phyloP scores from a whole-genome alignment of 2,113 vertebrate species.

The Pyxicephalus adspersus region DNA sequence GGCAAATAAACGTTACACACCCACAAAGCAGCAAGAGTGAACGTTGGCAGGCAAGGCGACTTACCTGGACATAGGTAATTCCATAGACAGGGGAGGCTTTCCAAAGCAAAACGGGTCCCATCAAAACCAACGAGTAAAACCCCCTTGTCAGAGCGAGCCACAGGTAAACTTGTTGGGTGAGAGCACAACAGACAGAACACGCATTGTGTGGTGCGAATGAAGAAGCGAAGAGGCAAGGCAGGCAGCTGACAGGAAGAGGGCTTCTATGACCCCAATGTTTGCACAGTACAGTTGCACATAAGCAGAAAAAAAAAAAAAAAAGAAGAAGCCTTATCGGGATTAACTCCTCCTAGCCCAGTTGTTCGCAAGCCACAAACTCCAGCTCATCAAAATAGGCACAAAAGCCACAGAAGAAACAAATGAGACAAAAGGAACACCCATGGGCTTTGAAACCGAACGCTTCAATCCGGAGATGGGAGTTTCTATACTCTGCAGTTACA shows the following conservation, averaged over 20 bases:
- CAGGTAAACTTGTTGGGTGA: conserved; percentile 23
- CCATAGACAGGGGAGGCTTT: neutral
- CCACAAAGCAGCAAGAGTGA: neutral
- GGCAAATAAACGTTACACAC: no score
- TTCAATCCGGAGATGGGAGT: neutral
- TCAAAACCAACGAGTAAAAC: neutral
- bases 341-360: conserved; percentile 18
- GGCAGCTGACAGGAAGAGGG: conserved; percentile 49
- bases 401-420: neutral
- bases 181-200: neutral
- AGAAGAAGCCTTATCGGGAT: neutral
- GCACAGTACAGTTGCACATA: conserved; percentile 24
- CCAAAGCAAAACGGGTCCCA: neutral
- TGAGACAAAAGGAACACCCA: neutral
- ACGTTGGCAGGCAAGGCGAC: neutral
- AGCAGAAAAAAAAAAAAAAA: conserved; percentile 1
- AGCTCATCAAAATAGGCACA: neutral
- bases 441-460: neutral
- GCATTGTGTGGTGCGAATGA: conserved; percentile 15
- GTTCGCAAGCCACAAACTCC: neutral
- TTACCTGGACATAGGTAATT: neutral
- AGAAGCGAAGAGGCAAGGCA: neutral
- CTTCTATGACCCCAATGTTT: conserved; percentile 37
- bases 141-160: neutral
- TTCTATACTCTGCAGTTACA: neutral